Evolutionary conservation across 2,113 vertebrate species (phyloP).

Genomic region (Manacus vitellinus): DNA sequence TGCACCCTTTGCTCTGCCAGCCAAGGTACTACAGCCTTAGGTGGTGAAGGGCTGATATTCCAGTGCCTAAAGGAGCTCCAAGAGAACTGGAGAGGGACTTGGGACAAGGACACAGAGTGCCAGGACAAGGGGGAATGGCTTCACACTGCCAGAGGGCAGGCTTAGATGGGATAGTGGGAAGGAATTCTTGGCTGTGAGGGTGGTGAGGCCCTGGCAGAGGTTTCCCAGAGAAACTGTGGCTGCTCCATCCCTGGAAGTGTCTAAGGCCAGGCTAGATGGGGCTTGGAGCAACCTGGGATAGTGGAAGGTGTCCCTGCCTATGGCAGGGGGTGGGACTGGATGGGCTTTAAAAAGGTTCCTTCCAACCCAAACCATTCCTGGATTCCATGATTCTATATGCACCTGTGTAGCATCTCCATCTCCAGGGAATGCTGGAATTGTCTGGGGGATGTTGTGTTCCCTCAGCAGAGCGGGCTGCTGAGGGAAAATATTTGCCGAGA

Average conservation of each 20-base stretch:
- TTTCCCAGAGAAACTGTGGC: rapidly evolving
- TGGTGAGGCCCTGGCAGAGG: not conserved
- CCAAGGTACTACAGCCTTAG: rapidly evolving
- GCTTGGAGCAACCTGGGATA: rapidly evolving
- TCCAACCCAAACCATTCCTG: too few relatives aligned
- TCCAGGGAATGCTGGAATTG: rapidly evolving
- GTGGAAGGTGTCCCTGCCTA: not conserved
- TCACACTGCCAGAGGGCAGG: not conserved
- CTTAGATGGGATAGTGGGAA: rapidly evolving
- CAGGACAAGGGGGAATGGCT: not conserved
- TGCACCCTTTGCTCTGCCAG: not conserved
- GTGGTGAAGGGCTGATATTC: not conserved
- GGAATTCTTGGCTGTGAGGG: not conserved
- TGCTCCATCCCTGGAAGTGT: not conserved
- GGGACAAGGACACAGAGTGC: rapidly evolving
- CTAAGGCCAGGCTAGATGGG: not conserved
- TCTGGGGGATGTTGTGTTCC: rapidly evolving
- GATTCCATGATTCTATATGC: rapidly evolving
- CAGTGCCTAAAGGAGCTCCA: not conserved
- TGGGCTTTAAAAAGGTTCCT: not conserved
- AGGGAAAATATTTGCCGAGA: too few relatives aligned
- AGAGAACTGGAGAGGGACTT: not conserved
- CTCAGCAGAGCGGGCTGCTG: rapidly evolving
- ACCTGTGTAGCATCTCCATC: not conserved
- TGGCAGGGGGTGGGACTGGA: rapidly evolving